phyloP scores from a whole-genome alignment of 2,113 vertebrate species.

The Pluvialis apricaria region DNA sequence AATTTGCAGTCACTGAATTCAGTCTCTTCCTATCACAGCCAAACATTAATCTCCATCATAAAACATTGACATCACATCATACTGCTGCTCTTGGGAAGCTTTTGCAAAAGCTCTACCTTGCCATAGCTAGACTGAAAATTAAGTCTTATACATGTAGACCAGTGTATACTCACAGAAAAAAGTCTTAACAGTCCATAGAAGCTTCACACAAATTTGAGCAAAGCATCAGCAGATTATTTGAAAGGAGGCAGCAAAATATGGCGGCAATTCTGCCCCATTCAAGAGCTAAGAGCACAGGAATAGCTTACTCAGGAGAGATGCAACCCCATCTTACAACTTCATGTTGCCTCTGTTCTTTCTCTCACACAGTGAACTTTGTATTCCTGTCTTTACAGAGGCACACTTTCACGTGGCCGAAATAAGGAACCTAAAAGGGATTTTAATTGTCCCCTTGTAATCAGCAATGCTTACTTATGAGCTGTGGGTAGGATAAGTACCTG shows the following conservation, averaged over 20 bases:
- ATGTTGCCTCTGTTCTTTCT: background rate
- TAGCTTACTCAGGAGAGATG: background rate
- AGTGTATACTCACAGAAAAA: background rate
- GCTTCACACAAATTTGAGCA: background rate
- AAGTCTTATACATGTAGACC: background rate
- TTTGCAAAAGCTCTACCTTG: background rate
- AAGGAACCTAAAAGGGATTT: background rate
- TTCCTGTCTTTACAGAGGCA: background rate
- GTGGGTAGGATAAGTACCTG: background rate
- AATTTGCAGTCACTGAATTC: background rate
- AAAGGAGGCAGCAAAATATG: background rate
- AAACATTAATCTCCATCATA: background rate
- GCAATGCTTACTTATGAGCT: background rate
- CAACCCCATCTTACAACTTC: background rate
- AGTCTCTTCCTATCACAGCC: background rate
- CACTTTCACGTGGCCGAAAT: background rate
- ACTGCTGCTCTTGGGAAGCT: background rate
- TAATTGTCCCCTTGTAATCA: background rate
- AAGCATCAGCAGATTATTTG: background rate
- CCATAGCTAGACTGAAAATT: background rate
- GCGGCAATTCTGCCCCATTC: background rate
- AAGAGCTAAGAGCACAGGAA: background rate
- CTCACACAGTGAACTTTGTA: background rate
- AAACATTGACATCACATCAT: background rate
- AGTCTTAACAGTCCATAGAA: background rate